Conservation (phyloP, 2,797 vertebrate species). For the Clamator glandarius region DNA sequence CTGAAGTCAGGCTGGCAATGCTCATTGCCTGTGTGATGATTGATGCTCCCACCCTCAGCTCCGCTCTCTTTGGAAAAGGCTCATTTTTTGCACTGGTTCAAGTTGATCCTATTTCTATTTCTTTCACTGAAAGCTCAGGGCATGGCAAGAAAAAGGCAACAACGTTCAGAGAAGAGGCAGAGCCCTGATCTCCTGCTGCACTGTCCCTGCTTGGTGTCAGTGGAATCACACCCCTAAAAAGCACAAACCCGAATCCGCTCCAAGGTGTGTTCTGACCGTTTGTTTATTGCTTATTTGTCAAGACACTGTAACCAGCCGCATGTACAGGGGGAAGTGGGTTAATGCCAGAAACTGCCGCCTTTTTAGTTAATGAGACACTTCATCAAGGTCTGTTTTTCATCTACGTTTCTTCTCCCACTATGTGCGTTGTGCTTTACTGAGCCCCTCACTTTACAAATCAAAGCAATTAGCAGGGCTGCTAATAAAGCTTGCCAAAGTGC, state of each 20-base stretch:
- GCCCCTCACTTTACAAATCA: conserved; percentile 1
- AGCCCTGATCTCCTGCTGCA: background rate
- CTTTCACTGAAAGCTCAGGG: background rate
- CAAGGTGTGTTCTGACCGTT: background rate
- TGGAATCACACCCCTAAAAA: background rate
- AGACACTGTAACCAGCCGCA: background rate
- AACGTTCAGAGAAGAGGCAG: background rate
- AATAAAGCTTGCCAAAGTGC: background rate
- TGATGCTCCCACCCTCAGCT: background rate
- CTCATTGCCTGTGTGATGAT: fast-evolving
- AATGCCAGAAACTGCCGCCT: background rate
- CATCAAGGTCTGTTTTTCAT: conserved; percentile 48
- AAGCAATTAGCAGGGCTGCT: conserved; percentile 33
- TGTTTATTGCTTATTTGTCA: background rate
- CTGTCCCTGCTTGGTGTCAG: background rate
- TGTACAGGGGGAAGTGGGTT: background rate
- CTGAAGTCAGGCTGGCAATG: background rate
- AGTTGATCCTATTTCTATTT: background rate
- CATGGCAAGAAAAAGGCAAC: background rate
- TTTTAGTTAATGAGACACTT: conserved; percentile 52
- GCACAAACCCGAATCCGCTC: background rate
- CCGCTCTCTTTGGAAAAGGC: background rate
- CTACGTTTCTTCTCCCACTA: background rate
- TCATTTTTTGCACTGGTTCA: background rate
- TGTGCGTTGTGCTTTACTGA: background rate